Evolutionary conservation across 2,888 invertebrate species (phyloP).

Genomic region (Busseola fusca): DNA sequence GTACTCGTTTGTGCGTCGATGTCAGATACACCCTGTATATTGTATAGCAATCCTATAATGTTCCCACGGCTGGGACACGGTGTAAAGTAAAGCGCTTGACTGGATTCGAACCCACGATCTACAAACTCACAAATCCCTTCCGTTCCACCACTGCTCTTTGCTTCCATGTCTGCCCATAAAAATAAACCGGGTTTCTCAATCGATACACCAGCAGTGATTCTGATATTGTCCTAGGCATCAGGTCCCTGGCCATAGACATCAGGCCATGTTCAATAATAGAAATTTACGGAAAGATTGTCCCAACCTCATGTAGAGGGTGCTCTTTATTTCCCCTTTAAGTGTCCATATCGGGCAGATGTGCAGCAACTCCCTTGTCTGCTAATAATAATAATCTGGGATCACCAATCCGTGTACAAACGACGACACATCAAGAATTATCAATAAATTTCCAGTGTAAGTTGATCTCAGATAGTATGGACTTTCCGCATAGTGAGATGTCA

Average conservation of each 20-base stretch:
- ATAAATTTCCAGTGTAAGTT: neutral
- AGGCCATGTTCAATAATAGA: neutral
- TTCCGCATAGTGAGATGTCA: too few relatives aligned
- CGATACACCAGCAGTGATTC: neutral
- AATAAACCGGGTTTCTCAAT: neutral
- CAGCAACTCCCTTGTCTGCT: neutral
- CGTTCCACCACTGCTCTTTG: too few relatives aligned
- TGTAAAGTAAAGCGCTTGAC: too few relatives aligned
- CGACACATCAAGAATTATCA: neutral
- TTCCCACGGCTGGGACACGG: too few relatives aligned
- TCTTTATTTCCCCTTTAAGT: neutral
- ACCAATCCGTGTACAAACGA: neutral
- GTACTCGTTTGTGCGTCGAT: too few relatives aligned
- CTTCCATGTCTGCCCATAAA: conserved; percentile 2
- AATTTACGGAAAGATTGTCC: neutral
- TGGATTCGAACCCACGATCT: too few relatives aligned
- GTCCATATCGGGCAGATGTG: neutral
- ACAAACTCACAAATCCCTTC: too few relatives aligned
- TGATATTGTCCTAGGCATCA: neutral
- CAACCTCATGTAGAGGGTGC: neutral
- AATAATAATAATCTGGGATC: conserved; percentile 17
- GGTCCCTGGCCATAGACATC: too few relatives aligned
- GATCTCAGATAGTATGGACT: neutral
- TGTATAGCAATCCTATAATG: too few relatives aligned
- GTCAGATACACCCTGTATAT: too few relatives aligned